Evolutionary conservation across 2,888 invertebrate genomes (phyloP), one percentile per base, ranked within the genome.

Genomic region (Acronicta leporina): DNA sequence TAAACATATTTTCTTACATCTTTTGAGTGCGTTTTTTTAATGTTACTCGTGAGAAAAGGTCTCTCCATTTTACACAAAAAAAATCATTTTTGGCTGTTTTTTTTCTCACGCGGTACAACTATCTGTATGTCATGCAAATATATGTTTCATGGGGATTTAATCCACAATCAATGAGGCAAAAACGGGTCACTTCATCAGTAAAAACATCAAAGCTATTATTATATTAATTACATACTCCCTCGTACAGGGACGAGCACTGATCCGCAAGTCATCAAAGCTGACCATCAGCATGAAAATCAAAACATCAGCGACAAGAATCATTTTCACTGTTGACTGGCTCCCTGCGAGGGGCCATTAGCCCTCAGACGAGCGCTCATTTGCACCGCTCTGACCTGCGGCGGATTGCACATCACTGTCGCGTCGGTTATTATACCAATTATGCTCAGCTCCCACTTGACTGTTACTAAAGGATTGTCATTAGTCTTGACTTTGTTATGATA

Each of bases 341-440:
- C 49, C 58, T 61, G 46, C n/a, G 48, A 41, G 68, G 45, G 56
- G 54, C 55, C 65, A 76, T 77, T 77, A 75, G 56, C 59, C 51
- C 48, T 66, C 69, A 63, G 73, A 69, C 63, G 10, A 50, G 55
- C 48, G 56, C 68, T 63, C 67, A 70, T 73, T 69, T 74, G 55
- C 70, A 68, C 58, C 48, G 59, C 25, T 51, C 47, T 48, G 54
- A 60, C 77, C 76, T 73, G 63, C 49, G 70, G 75, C 74, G 56
- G 58, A 64, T 72, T 68, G 75, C 80, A 73, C 72, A 79, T 80
- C 79, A 70, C 73, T 64, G 72, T 72, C 77, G 55, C 65, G 50
- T 47, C 47, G 57, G 52, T 73, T 73, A 78, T 79, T 80, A 77
- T 46, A 68, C 55, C 75, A 79, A 80, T 78, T 80, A 80, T 62